Conservation (phyloP, 2,797 vertebrate genomes). For the Poliocrania exsul region DNA sequence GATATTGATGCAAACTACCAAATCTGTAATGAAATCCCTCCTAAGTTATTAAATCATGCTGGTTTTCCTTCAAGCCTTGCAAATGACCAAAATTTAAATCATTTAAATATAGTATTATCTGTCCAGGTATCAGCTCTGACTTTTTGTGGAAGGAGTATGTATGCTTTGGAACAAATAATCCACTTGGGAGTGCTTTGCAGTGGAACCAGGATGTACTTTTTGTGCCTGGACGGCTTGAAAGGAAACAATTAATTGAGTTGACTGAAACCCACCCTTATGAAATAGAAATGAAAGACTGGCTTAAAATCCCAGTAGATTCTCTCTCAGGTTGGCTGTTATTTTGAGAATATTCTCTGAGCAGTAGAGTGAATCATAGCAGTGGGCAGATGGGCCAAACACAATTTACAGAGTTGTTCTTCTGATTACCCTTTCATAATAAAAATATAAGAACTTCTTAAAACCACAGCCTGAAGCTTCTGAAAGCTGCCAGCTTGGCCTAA, state of each 20-base stretch:
- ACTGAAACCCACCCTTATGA: not conserved
- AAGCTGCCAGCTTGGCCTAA: not conserved
- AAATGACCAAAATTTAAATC: not conserved
- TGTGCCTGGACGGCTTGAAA: not conserved
- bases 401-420: not conserved
- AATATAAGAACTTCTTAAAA: not conserved
- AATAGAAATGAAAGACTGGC: not conserved
- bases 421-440: not conserved
- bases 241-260: not conserved
- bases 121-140: not conserved
- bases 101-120: not conserved
- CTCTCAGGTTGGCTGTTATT: not conserved
- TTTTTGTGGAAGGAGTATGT: not conserved
- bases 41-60: constrained; percentile 3
- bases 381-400: not conserved
- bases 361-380: not conserved
- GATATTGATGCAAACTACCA: constrained; percentile 1
- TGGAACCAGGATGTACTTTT: not conserved
- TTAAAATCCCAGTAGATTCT: not conserved
- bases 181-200: not conserved
- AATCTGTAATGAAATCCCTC: constrained; percentile 1
- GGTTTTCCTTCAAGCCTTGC: not conserved
- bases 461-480: not conserved
- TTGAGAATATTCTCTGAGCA: not conserved
- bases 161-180: not conserved